Evolutionary conservation across 2,888 invertebrate species (phyloP).

Genomic region (Ctena decussata): DNA sequence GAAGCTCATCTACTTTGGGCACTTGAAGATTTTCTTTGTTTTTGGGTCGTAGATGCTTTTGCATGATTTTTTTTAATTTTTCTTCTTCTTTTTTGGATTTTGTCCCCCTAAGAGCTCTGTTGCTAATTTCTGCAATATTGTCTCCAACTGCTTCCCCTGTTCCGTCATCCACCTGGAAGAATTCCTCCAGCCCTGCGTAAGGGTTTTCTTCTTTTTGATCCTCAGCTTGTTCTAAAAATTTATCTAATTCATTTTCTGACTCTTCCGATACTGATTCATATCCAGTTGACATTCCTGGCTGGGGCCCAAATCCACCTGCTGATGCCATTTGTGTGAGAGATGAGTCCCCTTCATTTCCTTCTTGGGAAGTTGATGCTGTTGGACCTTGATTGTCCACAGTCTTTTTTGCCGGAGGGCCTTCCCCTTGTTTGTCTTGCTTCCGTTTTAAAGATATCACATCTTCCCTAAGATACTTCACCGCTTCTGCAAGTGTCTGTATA

Average conservation of each 20-base stretch:
- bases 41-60: slow-evolving; percentile 22
- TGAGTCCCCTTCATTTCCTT: too few species aligned
- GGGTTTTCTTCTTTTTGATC: background rate
- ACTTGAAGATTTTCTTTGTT: slow-evolving; percentile 24
- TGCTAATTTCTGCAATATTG: background rate
- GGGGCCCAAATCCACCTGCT: too few species aligned
- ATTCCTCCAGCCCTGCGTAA: background rate
- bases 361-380: background rate
- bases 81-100: background rate
- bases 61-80: slow-evolving; percentile 5
- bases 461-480: background rate
- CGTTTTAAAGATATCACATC: background rate
- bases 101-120: background rate
- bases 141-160: background rate
- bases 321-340: background rate
- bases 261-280: background rate
- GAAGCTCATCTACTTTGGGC: slow-evolving; percentile 19
- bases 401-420: background rate
- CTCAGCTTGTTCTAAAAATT: background rate
- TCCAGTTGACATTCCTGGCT: background rate
- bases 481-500: background rate
- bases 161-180: background rate
- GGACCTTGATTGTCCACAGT: background rate
- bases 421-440: background rate
- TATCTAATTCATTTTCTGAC: background rate